Evolutionary conservation across 2,113 vertebrate species (phyloP).

Genomic region (Zosterops lateralis): DNA sequence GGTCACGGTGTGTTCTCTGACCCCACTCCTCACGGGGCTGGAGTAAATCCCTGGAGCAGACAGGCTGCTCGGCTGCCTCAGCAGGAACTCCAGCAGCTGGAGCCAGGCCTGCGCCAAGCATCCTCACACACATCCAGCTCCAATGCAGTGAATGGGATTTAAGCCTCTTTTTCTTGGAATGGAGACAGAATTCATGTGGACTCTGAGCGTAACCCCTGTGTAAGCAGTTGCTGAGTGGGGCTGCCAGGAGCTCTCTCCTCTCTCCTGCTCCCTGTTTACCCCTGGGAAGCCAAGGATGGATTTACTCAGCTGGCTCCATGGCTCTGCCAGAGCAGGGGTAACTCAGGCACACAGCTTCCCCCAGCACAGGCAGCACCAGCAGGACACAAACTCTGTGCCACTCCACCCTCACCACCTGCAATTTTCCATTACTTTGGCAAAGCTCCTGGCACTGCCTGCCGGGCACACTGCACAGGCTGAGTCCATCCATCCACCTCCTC

Average conservation of each 20-base stretch:
- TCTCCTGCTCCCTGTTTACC: background rate
- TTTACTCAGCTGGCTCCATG: background rate
- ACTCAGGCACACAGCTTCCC: background rate
- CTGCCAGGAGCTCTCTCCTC: background rate
- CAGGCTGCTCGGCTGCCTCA: background rate
- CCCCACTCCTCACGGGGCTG: background rate
- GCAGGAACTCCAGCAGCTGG: background rate
- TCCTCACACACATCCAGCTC: background rate
- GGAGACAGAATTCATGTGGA: background rate
- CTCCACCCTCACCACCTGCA: background rate
- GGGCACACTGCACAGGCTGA: fast-evolving
- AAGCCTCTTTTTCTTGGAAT: background rate
- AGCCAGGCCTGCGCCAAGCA: background rate
- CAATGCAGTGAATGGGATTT: background rate
- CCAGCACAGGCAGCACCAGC: background rate
- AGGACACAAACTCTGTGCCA: background rate
- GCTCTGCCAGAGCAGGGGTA: background rate
- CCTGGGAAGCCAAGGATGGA: background rate
- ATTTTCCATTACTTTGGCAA: background rate
- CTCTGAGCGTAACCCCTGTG: fast-evolving
- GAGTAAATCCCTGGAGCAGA: background rate
- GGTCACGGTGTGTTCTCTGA: background rate
- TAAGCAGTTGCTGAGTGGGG: background rate
- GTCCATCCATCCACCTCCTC: background rate
- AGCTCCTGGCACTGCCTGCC: background rate